A percentile compares a stretch with the other conserved stretches of the same genome.
Evolutionary conservation across 2,888 invertebrate species (phyloP).

Genomic region (Leucoptera coffeella): DNA sequence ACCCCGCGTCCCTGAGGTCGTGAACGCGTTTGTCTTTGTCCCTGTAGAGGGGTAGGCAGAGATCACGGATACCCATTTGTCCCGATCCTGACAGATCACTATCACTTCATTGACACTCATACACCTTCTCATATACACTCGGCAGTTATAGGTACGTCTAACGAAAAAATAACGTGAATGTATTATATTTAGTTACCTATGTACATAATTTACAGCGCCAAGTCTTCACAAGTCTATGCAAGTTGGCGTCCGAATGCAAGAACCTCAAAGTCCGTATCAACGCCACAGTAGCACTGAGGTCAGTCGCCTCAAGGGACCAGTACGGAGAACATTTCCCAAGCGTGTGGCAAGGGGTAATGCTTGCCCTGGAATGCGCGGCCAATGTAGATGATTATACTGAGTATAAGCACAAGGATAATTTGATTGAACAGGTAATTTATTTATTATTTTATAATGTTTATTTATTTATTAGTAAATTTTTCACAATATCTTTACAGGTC

Average conservation of each 20-base stretch:
- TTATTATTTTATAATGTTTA: too few relatives aligned
- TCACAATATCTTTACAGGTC: too few relatives aligned
- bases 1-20: too few relatives aligned
- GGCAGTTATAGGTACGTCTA: not conserved
- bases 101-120: too few relatives aligned
- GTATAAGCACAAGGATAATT: constrained; percentile 77
- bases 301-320: constrained; percentile 50
- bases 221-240: constrained; percentile 60
- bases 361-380: constrained; percentile 71
- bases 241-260: constrained; percentile 63
- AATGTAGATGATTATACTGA: constrained; percentile 77
- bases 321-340: constrained; percentile 57
- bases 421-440: constrained; percentile 69
- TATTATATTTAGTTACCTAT: not conserved
- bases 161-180: not conserved
- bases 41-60: too few relatives aligned
- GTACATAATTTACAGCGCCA: constrained; percentile 46
- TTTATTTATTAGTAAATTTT: too few relatives aligned
- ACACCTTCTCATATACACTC: too few relatives aligned
- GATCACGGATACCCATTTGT: too few relatives aligned
- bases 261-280: constrained; percentile 90
- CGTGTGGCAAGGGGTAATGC: constrained; percentile 67
- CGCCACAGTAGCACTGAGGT: constrained; percentile 70
- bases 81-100: too few relatives aligned
- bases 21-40: too few relatives aligned